phyloP scores from a whole-genome alignment of 2,888 invertebrate species.

The Drosophila stalkeri region DNA sequence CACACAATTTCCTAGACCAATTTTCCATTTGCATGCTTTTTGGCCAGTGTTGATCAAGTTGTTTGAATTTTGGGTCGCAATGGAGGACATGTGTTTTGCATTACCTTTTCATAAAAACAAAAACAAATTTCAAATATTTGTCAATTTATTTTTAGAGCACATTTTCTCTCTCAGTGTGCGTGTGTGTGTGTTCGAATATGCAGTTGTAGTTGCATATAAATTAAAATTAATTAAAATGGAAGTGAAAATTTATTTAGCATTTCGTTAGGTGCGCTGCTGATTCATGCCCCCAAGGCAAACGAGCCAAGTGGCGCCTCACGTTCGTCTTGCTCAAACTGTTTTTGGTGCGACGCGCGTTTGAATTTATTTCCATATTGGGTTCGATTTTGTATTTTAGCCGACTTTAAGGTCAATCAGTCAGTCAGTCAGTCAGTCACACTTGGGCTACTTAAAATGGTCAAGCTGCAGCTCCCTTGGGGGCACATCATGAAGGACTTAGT shows the following conservation, averaged over 20 bases:
- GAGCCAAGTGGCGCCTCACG: conserved; percentile 74
- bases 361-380: conserved; percentile 63
- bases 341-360: conserved; percentile 53
- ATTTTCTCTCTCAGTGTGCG: conserved; percentile 38
- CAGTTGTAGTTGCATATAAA: conserved; percentile 75
- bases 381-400: conserved; percentile 11
- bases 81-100: conserved; percentile 79
- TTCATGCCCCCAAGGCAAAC: conserved; percentile 48
- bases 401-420: conserved; percentile 31
- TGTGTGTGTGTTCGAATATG: conserved; percentile 35
- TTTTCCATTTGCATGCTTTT: conserved; percentile 45
- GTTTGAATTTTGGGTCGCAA: conserved; percentile 30
- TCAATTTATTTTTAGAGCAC: conserved; percentile 70
- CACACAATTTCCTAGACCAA: conserved; percentile 25
- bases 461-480: conserved; percentile 52
- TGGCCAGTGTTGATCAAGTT: conserved; percentile 10
- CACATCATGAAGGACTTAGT: conserved; percentile 51
- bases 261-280: conserved; percentile 71
- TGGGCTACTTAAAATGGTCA: conserved; percentile 39
- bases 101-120: conserved; percentile 70
- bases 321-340: conserved; percentile 38
- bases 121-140: conserved; percentile 54
- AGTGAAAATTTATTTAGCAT: conserved; percentile 78
- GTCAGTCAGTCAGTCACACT: conserved; percentile 12
- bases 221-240: conserved; percentile 80